These are phyloP conservation scores for Mixornis gularis DNA, from an alignment of 2,113 vertebrate species.

Conservation along the genomic window DNA sequence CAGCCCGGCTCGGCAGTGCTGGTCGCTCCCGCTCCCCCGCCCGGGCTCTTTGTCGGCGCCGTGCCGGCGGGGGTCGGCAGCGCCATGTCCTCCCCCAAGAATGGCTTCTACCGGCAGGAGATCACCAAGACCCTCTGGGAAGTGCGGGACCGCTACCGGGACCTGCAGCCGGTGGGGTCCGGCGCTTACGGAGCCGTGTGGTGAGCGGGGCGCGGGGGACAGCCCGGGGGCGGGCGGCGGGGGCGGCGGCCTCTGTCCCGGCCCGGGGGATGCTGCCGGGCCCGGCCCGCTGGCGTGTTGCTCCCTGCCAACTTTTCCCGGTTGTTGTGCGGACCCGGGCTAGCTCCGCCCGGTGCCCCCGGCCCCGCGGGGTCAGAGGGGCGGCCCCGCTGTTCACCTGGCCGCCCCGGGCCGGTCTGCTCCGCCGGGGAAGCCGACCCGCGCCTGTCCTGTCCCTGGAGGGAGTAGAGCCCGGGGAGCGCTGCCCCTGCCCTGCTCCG, in stretches of 20 bases:
- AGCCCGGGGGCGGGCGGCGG: not conserved
- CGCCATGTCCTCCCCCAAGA: constrained; percentile 52
- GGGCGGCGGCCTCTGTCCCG: not conserved
- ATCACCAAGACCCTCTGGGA: constrained; percentile 88
- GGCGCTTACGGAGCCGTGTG: constrained; percentile 92
- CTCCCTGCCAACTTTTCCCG: not conserved
- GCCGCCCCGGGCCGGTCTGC: not conserved
- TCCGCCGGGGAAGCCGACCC: not conserved
- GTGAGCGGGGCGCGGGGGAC: constrained; percentile 66
- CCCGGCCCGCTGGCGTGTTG: not conserved
- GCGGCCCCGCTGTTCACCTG: not conserved
- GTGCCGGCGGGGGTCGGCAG: not conserved
- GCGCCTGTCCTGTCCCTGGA: not conserved
- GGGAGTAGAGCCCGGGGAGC: not conserved
- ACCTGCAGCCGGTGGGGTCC: constrained; percentile 85
- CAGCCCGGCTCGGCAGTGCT: not conserved
- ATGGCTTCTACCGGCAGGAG: constrained; percentile 85
- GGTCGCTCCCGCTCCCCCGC: not conserved
- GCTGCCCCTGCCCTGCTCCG: not conserved
- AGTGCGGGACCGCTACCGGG: constrained; percentile 83
- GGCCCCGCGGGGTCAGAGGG: not conserved
- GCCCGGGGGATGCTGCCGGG: not conserved
- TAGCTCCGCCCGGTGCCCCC: not conserved
- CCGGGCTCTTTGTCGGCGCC: not conserved
- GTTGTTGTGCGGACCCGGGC: not conserved